Percentiles rank a stretch among this genome's conserved stretches.
Evolutionary conservation across 2,113 vertebrate genomes (phyloP).

Genomic region (Callipepla californica): DNA sequence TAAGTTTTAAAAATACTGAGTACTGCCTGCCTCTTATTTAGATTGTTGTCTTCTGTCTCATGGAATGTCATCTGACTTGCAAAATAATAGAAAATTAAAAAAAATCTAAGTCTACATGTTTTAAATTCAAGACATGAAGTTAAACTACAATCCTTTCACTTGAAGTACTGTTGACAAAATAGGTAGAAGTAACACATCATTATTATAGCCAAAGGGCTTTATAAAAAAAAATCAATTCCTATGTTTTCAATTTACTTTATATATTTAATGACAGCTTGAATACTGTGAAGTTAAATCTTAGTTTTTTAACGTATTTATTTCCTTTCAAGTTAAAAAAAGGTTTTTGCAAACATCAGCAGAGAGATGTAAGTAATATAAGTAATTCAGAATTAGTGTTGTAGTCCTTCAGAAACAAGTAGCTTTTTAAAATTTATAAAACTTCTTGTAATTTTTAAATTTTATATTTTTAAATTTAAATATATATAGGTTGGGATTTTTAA

Average conservation of each 20-base stretch:
- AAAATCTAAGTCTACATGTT: neutral
- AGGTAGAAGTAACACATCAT: neutral
- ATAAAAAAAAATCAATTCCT: neutral
- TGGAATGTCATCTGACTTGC: neutral
- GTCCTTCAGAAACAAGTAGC: neutral
- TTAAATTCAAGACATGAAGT: neutral
- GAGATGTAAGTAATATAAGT: neutral
- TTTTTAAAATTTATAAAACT: neutral
- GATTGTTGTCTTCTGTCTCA: neutral
- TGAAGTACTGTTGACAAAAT: neutral
- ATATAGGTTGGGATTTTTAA: neutral
- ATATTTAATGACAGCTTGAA: neutral
- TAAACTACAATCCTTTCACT: neutral
- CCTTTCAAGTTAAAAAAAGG: neutral
- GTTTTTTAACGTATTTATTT: neutral
- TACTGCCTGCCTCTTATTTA: constrained; percentile 8
- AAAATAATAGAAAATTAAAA: neutral
- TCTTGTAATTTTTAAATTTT: neutral
- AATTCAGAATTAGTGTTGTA: neutral
- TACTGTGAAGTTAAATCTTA: neutral
- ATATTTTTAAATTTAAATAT: neutral
- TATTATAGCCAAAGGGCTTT: neutral
- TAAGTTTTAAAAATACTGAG: neutral
- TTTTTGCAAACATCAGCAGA: neutral
- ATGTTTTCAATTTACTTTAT: neutral